Percentiles rank a stretch among this genome's conserved stretches.
Evolutionary conservation across 37 sponge, comb jelly and placozoan species (phyloP).

Genomic region (Corticium candelabrum): DNA sequence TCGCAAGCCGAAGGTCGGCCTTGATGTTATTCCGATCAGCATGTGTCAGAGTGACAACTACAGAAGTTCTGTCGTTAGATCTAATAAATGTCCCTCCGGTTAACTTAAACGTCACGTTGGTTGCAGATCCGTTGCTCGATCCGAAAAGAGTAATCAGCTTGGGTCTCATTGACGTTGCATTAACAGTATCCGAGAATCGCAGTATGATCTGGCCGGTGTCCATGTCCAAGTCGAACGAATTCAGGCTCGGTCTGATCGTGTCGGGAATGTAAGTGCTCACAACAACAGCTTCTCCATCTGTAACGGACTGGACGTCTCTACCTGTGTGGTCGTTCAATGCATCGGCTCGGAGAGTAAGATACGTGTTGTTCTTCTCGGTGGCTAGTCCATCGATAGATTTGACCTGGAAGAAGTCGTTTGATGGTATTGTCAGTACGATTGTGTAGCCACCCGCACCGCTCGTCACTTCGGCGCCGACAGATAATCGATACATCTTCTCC

Average conservation of each 20-base stretch:
- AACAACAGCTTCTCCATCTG: neutral
- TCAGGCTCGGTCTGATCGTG: slow-evolving; percentile 32
- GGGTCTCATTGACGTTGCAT: neutral
- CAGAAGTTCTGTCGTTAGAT: neutral
- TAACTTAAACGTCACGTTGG: neutral
- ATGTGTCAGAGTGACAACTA: slow-evolving; percentile 23
- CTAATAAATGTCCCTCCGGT: neutral
- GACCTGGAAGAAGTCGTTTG: neutral
- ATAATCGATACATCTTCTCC: neutral
- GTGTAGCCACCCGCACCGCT: slow-evolving; percentile 9
- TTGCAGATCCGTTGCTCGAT: neutral
- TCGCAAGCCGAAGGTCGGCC: neutral
- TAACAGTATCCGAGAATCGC: slow-evolving; percentile 72
- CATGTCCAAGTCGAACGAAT: slow-evolving; percentile 45
- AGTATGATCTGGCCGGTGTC: slow-evolving; percentile 45
- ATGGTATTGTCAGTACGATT: neutral
- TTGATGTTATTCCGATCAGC: slow-evolving; percentile 34
- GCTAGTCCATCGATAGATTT: slow-evolving; percentile 3
- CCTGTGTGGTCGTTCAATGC: neutral
- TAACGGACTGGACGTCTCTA: neutral
- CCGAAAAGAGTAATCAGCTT: neutral
- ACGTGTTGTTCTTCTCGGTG: neutral
- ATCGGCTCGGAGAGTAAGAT: neutral
- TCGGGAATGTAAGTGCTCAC: slow-evolving; percentile 27
- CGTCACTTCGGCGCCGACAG: neutral